These are phyloP conservation scores for Chelidonichthys spinosus DNA, from an alignment of 2,797 vertebrate genomes.

Conservation along the genomic window DNA sequence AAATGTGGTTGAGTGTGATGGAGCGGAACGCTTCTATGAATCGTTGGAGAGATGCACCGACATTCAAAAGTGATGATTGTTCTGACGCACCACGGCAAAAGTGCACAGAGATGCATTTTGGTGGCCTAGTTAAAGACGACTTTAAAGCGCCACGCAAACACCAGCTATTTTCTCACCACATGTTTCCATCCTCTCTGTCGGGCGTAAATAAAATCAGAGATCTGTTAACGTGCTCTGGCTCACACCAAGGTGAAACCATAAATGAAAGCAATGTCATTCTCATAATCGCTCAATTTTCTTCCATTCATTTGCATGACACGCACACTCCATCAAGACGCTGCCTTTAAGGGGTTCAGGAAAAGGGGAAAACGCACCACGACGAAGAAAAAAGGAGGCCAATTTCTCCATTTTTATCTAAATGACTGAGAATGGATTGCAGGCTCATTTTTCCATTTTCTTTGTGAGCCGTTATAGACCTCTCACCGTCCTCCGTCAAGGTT, in stretches of 20 bases:
- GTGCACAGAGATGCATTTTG: slow-evolving; percentile 24
- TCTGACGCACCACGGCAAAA: slow-evolving; percentile 33
- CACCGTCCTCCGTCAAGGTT: slow-evolving; percentile 50
- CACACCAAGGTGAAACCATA: slow-evolving; percentile 3
- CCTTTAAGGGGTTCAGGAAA: slow-evolving; percentile 4
- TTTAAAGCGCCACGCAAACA: background rate
- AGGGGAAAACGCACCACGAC: slow-evolving; percentile 14
- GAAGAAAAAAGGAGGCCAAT: background rate
- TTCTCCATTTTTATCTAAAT: slow-evolving; percentile 24
- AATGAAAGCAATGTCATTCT: slow-evolving; percentile 12
- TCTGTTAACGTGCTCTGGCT: background rate
- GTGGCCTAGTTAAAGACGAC: slow-evolving; percentile 27
- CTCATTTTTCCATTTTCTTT: slow-evolving; percentile 62
- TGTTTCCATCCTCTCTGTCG: background rate
- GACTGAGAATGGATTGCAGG: slow-evolving; percentile 5
- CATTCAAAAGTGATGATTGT: slow-evolving; percentile 26
- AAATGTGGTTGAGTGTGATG: slow-evolving; percentile 24
- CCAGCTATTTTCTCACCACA: background rate
- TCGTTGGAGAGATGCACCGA: slow-evolving; percentile 15
- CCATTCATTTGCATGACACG: slow-evolving; percentile 8
- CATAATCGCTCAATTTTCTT: background rate
- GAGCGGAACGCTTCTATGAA: slow-evolving; percentile 19
- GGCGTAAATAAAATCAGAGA: slow-evolving; percentile 1
- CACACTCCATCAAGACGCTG: background rate
- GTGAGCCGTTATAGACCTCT: slow-evolving; percentile 40